phyloP scores from a whole-genome alignment of 2,797 vertebrate species.

The Artibeus jamaicensis region DNA sequence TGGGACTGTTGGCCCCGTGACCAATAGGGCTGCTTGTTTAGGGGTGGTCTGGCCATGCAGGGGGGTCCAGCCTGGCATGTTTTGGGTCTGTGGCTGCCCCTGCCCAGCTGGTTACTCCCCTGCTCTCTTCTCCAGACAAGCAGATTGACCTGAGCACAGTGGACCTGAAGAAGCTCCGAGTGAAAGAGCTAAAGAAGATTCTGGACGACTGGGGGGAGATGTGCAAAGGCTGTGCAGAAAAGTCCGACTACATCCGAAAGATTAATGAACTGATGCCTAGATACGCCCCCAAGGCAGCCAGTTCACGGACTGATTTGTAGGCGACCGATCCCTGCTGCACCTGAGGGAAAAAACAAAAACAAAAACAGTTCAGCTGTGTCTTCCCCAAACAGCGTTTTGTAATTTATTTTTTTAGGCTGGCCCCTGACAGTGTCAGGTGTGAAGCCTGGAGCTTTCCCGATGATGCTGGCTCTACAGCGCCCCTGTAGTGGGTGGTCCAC shows the following conservation, averaged over 20 bases:
- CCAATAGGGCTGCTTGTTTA: not conserved
- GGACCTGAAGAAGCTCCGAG: constrained; percentile 95
- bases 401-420: constrained; percentile 80
- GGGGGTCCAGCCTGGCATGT: not conserved
- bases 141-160: constrained; percentile 95
- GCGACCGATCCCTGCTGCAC: constrained; percentile 24
- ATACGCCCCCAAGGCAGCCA: constrained; percentile 93
- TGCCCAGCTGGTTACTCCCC: constrained; percentile 14
- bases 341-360: constrained; percentile 22
- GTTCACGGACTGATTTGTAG: constrained; percentile 92
- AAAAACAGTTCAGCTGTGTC: constrained; percentile 53
- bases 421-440: constrained; percentile 57
- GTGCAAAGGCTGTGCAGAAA: constrained; percentile 97
- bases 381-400: constrained; percentile 72
- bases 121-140: constrained; percentile 87
- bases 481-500: not conserved
- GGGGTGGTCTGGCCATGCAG: not conserved
- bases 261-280: constrained; percentile 98
- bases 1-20: not conserved
- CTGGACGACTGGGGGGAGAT: constrained; percentile 96
- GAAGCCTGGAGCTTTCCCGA: constrained; percentile 69
- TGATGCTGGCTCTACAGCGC: constrained; percentile 56
- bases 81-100: not conserved
- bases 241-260: constrained; percentile 96
- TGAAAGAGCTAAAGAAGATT: constrained; percentile 97